Conservation (phyloP, 2,888 invertebrate species). For the Diarsia brunnea region DNA sequence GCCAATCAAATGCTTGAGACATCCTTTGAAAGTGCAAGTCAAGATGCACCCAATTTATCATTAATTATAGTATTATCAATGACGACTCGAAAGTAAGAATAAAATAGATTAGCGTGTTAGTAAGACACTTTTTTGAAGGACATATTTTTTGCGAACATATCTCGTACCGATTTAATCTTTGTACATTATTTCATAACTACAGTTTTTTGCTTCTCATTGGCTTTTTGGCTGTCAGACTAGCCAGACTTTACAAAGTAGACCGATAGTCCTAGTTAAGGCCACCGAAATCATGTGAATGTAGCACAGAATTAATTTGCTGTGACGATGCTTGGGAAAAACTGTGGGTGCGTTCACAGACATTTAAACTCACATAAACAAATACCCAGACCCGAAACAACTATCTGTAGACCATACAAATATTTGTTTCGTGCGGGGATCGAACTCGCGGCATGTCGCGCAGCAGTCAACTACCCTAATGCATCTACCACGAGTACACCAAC, state of each 20-base stretch:
- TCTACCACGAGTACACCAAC: neutral
- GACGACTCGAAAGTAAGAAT: neutral
- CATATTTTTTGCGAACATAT: slow-evolving; percentile 1
- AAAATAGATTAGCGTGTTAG: slow-evolving; percentile 8
- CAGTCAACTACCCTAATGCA: too few species aligned
- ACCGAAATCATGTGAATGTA: too few species aligned
- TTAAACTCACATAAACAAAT: too few species aligned
- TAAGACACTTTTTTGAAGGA: slow-evolving; percentile 30
- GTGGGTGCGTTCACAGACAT: too few species aligned
- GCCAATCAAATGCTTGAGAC: slow-evolving; percentile 17
- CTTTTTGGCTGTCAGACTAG: neutral
- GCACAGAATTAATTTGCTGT: too few species aligned
- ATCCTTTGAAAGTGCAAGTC: slow-evolving; percentile 21
- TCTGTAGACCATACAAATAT: too few species aligned
- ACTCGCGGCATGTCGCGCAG: too few species aligned
- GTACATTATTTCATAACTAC: too few species aligned
- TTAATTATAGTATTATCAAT: neutral
- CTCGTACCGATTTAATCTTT: neutral
- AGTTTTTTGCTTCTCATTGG: neutral
- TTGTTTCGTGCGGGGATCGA: too few species aligned
- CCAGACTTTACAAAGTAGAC: neutral
- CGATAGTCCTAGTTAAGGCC: too few species aligned
- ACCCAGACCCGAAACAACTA: too few species aligned
- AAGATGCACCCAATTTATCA: slow-evolving; percentile 4
- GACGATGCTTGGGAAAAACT: neutral